Conservation (phyloP, 2,113 vertebrate genomes). For the Osmerus eperlanus region DNA sequence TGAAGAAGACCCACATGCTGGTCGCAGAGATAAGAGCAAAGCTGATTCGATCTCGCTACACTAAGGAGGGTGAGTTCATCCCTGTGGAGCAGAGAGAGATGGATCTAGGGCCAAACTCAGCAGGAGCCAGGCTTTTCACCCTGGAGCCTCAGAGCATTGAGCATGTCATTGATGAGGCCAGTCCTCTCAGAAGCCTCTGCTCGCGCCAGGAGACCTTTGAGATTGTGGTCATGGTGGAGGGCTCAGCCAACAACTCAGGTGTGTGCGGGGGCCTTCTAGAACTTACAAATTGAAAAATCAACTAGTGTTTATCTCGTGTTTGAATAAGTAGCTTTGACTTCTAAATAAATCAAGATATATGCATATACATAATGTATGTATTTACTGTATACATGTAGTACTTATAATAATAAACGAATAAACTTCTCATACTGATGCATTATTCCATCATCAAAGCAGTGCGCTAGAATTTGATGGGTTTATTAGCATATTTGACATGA, state of each 20-base stretch:
- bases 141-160: conserved; percentile 69
- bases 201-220: conserved; percentile 60
- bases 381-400: too few relatives aligned
- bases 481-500: not conserved
- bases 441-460: too few relatives aligned
- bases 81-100: conserved; percentile 67
- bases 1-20: conserved; percentile 69
- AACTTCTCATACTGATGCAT: too few relatives aligned
- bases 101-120: conserved; percentile 72
- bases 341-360: too few relatives aligned
- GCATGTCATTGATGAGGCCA: conserved; percentile 63
- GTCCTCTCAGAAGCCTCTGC: conserved; percentile 62
- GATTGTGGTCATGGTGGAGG: conserved; percentile 67
- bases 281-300: not conserved
- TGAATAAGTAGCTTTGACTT: too few relatives aligned
- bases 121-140: conserved; percentile 70
- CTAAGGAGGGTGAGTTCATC: conserved; percentile 65
- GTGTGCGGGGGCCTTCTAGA: conserved; percentile 18
- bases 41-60: conserved; percentile 72
- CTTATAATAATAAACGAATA: too few relatives aligned
- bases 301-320: too few relatives aligned
- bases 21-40: conserved; percentile 72
- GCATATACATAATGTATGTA: too few relatives aligned
- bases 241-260: conserved; percentile 71
- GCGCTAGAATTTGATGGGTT: too few relatives aligned